phyloP scores from a whole-genome alignment of 2,113 vertebrate species.

The Oryzias woworae region DNA sequence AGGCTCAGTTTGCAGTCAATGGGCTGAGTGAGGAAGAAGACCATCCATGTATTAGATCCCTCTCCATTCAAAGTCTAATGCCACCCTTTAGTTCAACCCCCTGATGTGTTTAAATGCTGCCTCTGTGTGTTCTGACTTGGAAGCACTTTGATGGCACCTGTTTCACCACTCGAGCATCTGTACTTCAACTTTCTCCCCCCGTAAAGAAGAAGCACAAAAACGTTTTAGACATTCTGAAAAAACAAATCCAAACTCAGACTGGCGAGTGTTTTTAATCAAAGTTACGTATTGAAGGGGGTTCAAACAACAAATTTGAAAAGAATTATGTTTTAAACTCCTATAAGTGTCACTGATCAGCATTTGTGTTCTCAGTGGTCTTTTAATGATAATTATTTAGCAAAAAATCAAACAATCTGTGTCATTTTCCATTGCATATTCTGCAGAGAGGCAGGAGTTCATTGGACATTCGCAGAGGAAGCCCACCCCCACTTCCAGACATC shows the following conservation, averaged over 20 bases:
- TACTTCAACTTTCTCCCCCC: constrained; percentile 6
- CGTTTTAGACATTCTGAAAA: too few species aligned
- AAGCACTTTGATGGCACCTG: constrained; percentile 72
- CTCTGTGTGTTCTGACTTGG: constrained; percentile 71
- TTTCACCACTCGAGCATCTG: constrained; percentile 52
- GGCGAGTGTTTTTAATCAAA: neutral
- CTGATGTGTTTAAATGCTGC: constrained; percentile 76
- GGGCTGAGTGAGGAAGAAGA: constrained; percentile 75
- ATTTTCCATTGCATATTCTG: too few species aligned
- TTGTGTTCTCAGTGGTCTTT: too few species aligned
- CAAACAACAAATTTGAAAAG: too few species aligned
- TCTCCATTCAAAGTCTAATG: constrained; percentile 82
- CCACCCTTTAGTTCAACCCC: constrained; percentile 55
- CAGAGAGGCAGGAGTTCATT: too few species aligned
- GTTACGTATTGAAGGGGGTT: too few species aligned
- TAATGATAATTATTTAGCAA: too few species aligned
- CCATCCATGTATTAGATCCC: constrained; percentile 77
- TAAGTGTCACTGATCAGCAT: too few species aligned
- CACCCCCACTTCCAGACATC: too few species aligned
- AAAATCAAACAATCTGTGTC: too few species aligned
- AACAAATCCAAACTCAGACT: neutral
- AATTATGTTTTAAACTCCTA: too few species aligned
- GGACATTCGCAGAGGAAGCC: too few species aligned
- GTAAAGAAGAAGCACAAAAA: neutral
- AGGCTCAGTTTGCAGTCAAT: constrained; percentile 78